A percentile compares a stretch with the other conserved stretches of the same genome.
Conservation (phyloP, 2,797 vertebrate species). For the Mormyrus hasselquistii region DNA sequence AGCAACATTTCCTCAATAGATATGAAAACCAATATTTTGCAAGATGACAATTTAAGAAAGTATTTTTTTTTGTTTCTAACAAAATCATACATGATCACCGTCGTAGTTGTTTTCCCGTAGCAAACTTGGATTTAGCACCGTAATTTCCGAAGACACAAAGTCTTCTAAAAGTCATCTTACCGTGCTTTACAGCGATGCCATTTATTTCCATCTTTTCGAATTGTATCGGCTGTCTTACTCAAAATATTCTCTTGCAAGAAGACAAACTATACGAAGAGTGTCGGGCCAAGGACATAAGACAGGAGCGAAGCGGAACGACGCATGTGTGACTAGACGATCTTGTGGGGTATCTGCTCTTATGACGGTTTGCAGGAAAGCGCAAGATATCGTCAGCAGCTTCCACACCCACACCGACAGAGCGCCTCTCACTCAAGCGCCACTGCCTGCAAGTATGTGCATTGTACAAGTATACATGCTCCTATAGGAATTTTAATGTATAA, state of each 20-base stretch:
- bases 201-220: conserved; percentile 44
- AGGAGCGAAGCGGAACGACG: background rate
- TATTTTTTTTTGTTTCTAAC: background rate
- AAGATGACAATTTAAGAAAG: background rate
- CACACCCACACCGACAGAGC: background rate
- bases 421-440: background rate
- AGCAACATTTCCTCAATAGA: background rate
- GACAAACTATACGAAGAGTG: background rate
- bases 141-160: background rate
- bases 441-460: background rate
- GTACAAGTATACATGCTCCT: background rate
- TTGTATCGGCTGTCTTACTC: background rate
- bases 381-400: background rate
- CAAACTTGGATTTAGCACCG: background rate
- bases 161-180: conserved; percentile 37
- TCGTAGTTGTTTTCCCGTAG: background rate
- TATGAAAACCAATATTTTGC: background rate
- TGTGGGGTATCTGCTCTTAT: background rate
- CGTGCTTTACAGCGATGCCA: conserved; percentile 28
- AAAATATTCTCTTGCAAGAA: background rate
- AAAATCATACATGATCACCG: background rate
- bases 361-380: background rate
- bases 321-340: background rate
- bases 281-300: background rate
- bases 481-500: background rate